Base-by-base conservation (phyloP, 2,888 invertebrate genomes). In the Ganaspis brasiliensis region DNA sequence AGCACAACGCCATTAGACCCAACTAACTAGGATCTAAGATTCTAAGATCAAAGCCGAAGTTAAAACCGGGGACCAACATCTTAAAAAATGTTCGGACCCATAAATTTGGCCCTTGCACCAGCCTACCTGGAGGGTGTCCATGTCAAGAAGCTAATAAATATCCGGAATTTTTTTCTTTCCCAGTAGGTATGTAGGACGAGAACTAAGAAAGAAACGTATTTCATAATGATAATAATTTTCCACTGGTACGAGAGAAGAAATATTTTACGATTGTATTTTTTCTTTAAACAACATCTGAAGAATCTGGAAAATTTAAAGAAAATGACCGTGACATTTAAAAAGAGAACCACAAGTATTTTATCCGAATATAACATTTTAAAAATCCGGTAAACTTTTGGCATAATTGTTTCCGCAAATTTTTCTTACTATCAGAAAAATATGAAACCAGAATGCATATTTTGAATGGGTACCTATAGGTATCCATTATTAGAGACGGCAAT, bases 1-100 rank as follows among this genome's bases (percentile, higher is more conserved):
- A 9, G 24, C 40, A 14, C 35, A 52, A n/a, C 52, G 45, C 56
- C 70, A 37, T 70, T 67, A 74, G 74, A 37, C 61, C 74, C 74
- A 70, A 56, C 56, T 35, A 80, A 77, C 78, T 72, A 74, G 63
- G 78, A 80, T 52, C 78, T 63, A 71, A 79, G 78, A 80, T n/a
- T 80, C 79, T 67, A 81, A 79, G 77, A 79, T 80, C 79, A 77
- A 74, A 56, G 74, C 63, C 70, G 75, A 67, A 77, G 80, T 79
- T 81, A 75, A 59, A 75, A 75, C 49, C 59, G 40, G 52, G 40
- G 56, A 61, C 49, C 19, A 21, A 9, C 26, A 19, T 45, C 55
- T 10, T 76, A 70, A 24, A 67, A 77, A 74, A 40, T 49, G 9
- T 63, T 57, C 12, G 12, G 61, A 31, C 59, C 76, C 74, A 74